Evolutionary conservation across 2,888 invertebrate genomes (phyloP), one percentile per base, ranked within the genome.

Genomic region (Latrodectus elegans): DNA sequence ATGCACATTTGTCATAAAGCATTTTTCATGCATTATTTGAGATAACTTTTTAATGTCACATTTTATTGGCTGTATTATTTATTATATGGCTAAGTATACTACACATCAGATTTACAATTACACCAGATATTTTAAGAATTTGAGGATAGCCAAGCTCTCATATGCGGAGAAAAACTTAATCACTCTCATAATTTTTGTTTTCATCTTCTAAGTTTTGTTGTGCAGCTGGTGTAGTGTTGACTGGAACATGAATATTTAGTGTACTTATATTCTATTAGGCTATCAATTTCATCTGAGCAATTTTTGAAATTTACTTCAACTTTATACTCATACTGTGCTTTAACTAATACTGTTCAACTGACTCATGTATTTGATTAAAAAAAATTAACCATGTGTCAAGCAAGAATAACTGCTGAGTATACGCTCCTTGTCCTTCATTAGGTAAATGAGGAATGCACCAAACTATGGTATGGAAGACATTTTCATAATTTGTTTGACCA

Each of bases 371-470:
- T 93, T 98, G 97, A 93, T 99, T 99, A 93, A 97, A 99, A 74
- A 97, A 97, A 38, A 98, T 99, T 90, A 99, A 94, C 89, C 97
- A 97, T 94, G 99, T 95, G 89, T 97, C 95, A 91, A 98, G 97
- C 89, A 97, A 96, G 93, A 99, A 95, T 92, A 98, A 95, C 94
- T 99, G 99, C 26, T 97, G 97, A 89, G 99, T 99, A 93, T 99
- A 99, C 38, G 99, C 99, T 81, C 98, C 98, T 94, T 99, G 99
- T 90, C 99, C 99, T 93, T 99, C 98, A 93, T 99, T 99, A 82
- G 99, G 99, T 91, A 99, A 94, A 79, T 99, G 94, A 11, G 98
- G 96, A 94, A 99, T 99, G 91, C 99, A 94, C 99, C 99, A 99
- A 53, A 99, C 99, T 91, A 99, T 97, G 85, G 99, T 95, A 90